Percentiles rank a stretch among this genome's conserved stretches.
Evolutionary conservation across 2,113 vertebrate species (phyloP).

Genomic region (Genyomyrus donnyi): DNA sequence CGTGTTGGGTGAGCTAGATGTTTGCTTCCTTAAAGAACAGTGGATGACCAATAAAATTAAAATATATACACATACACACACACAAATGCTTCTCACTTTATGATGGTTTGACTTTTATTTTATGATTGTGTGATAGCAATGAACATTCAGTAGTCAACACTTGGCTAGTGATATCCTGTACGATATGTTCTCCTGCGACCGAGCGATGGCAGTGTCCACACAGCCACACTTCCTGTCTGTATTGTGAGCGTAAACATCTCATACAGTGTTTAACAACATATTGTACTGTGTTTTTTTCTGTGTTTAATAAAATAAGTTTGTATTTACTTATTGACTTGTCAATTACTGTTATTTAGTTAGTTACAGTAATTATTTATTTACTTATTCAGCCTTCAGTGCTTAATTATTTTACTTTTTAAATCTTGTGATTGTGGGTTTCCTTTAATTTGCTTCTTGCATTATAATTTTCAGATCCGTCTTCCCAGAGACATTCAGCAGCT

Average conservation of each 20-base stretch:
- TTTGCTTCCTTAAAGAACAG: not conserved
- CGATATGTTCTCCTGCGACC: not conserved
- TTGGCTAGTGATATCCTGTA: not conserved
- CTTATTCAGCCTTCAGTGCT: not conserved
- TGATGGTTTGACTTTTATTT: not conserved
- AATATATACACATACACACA: too few relatives aligned
- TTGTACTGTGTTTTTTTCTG: not conserved
- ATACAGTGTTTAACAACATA: not conserved
- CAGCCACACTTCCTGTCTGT: not conserved
- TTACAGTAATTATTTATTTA: not conserved
- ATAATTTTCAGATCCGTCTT: slow-evolving; percentile 30
- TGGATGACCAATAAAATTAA: not conserved
- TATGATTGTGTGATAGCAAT: not conserved
- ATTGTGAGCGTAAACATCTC: not conserved
- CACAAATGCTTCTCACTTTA: not conserved
- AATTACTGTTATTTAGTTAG: not conserved
- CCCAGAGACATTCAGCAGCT: slow-evolving; percentile 74
- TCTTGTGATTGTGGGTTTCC: not conserved
- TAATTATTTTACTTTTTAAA: not conserved
- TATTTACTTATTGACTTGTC: not conserved
- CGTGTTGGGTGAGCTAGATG: slow-evolving; percentile 59
- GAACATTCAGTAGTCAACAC: not conserved
- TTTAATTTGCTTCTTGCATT: not conserved
- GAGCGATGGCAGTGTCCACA: not conserved
- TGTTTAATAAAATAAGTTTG: not conserved